Evolutionary conservation across 2,113 vertebrate genomes (phyloP).

Genomic region (Heterotilapia buettikoferi): DNA sequence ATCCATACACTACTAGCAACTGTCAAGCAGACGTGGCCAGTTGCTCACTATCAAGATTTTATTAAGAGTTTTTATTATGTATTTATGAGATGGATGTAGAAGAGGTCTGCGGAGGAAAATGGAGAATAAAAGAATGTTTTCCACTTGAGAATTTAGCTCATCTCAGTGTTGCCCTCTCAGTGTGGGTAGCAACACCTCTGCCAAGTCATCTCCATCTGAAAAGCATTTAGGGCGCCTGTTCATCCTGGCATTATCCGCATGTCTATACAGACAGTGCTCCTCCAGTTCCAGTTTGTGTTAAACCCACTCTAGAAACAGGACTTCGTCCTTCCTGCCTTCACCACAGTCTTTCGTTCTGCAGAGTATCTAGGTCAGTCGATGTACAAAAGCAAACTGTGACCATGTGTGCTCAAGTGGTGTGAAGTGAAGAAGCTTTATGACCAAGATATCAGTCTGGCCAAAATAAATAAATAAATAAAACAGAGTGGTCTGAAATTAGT

Average conservation of each 20-base stretch:
- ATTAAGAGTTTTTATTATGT: not conserved
- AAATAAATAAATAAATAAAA: not conserved
- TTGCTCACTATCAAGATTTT: slow-evolving; percentile 11
- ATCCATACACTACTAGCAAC: not conserved
- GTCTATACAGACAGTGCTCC: not conserved
- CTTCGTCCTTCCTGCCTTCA: slow-evolving; percentile 6
- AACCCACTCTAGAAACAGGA: slow-evolving; percentile 24
- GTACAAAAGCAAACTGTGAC: not conserved
- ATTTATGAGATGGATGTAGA: not conserved
- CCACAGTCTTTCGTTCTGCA: slow-evolving; percentile 5
- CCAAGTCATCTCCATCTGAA: slow-evolving; percentile 46
- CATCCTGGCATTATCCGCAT: not conserved
- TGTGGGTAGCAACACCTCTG: slow-evolving; percentile 37
- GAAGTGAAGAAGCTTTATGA: not conserved
- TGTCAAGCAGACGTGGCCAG: not conserved
- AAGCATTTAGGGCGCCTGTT: slow-evolving; percentile 32
- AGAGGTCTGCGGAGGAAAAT: not conserved
- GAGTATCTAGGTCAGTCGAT: slow-evolving; percentile 40
- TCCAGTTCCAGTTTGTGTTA: slow-evolving; percentile 16
- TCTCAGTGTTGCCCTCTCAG: not conserved
- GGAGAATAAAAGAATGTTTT: not conserved
- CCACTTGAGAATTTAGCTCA: slow-evolving; percentile 22
- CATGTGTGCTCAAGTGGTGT: slow-evolving; percentile 36
- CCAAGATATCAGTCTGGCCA: not conserved
- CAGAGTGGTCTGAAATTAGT: not conserved